Conservation (phyloP, 2,797 vertebrate genomes). For the Anguilla megastoma region DNA sequence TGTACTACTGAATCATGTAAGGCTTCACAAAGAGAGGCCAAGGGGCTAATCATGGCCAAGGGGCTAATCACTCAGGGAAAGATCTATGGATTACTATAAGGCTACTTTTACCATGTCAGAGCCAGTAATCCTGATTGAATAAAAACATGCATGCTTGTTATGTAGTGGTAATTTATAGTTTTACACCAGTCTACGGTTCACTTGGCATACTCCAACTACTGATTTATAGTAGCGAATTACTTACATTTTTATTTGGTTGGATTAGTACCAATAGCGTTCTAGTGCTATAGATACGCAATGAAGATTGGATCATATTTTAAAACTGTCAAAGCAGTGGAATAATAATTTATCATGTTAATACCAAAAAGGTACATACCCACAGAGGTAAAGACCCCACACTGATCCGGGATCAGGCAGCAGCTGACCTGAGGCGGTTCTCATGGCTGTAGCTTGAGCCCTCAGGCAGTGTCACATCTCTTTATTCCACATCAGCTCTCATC, state of each 20-base stretch:
- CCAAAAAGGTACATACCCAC: not conserved
- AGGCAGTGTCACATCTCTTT: constrained; percentile 7
- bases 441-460: not conserved
- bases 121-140: not conserved
- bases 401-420: constrained; percentile 2
- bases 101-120: not conserved
- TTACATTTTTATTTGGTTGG: not conserved
- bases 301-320: not conserved
- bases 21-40: not conserved
- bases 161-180: not conserved
- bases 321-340: not conserved
- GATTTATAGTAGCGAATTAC: too few species aligned
- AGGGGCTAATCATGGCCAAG: not conserved
- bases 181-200: not conserved
- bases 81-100: not conserved
- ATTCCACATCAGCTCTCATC: constrained; percentile 7
- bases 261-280: not conserved
- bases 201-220: not conserved
- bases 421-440: constrained; percentile 14
- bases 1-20: not conserved
- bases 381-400: not conserved
- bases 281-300: not conserved
- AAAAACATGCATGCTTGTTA: not conserved
- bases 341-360: not conserved
- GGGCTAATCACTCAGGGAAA: not conserved